These are phyloP conservation scores for Aradophagus sp. DNA, from an alignment of 1,140 invertebrate genomes.

Conservation along the genomic window DNA sequence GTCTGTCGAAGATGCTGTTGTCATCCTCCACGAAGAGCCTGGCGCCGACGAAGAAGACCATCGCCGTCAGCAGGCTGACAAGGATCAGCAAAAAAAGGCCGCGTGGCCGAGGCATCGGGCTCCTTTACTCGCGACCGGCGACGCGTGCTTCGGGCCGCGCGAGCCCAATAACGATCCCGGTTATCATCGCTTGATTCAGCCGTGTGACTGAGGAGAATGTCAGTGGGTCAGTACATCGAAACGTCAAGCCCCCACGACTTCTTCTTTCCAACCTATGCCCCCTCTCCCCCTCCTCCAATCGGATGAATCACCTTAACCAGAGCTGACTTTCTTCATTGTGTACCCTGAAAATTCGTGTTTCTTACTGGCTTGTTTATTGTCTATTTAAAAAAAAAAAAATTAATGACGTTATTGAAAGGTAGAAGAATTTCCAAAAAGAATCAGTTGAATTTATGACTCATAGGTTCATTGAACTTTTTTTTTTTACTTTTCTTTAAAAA, in stretches of 20 bases:
- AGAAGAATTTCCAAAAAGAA: no score
- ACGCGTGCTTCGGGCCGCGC: conserved; percentile 33
- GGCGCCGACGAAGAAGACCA: conserved; percentile 55
- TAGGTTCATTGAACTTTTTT: no score
- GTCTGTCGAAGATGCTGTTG: conserved; percentile 37
- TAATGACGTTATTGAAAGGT: no score
- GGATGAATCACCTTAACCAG: conserved; percentile 46
- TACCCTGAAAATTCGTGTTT: no score
- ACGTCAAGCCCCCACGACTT: conserved; percentile 62
- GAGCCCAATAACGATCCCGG: conserved; percentile 47
- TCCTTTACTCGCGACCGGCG: no score
- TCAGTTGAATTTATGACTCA: no score
- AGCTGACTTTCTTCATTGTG: conserved; percentile 52
- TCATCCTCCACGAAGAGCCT: conserved; percentile 33
- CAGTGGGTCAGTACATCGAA: conserved; percentile 71
- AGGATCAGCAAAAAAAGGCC: conserved; percentile 37
- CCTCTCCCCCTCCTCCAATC: conserved; percentile 28
- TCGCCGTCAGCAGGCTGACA: conserved; percentile 49
- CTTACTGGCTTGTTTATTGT: no score
- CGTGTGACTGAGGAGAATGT: conserved; percentile 71
- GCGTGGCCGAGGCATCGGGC: conserved; percentile 64
- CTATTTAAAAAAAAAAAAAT: no score
- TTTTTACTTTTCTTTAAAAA: no score
- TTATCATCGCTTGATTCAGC: conserved; percentile 55
- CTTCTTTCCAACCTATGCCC: conserved; percentile 22